Percentiles rank a stretch among this genome's conserved stretches.
These are phyloP conservation scores for Euura lappo DNA, from an alignment of 1,140 invertebrate species.

Conservation along the genomic window DNA sequence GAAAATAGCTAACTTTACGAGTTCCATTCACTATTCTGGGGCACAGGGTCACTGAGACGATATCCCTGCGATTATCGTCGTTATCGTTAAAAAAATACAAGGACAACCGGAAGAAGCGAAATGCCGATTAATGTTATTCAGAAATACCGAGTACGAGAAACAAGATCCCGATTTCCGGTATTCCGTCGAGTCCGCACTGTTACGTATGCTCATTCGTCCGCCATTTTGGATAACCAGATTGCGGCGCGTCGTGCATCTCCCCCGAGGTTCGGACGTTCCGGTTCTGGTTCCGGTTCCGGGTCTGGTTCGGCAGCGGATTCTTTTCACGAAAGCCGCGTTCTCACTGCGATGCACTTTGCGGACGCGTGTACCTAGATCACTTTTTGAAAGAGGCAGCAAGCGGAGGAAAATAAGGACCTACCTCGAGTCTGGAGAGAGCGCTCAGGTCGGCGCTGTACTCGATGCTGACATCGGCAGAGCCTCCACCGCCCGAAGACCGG, in stretches of 20 bases:
- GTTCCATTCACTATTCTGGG: slow-evolving; percentile 5
- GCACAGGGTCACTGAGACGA: neutral
- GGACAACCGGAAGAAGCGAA: no score
- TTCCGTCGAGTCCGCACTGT: neutral
- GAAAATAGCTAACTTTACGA: neutral
- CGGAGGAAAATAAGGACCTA: slow-evolving; percentile 60
- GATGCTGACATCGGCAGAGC: slow-evolving; percentile 88
- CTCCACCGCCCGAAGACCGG: slow-evolving; percentile 77
- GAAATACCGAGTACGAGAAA: neutral
- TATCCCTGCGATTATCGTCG: neutral
- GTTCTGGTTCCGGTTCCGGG: neutral
- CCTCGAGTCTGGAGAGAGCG: slow-evolving; percentile 91
- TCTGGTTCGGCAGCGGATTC: no score
- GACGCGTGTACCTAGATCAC: neutral
- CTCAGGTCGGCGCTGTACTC: slow-evolving; percentile 92
- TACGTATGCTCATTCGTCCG: neutral
- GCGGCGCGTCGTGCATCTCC: neutral
- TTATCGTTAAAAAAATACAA: no score
- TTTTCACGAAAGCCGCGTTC: neutral
- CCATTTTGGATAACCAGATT: neutral
- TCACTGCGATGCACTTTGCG: slow-evolving; percentile 8
- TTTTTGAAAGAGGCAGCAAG: slow-evolving; percentile 4
- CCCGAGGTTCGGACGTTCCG: neutral
- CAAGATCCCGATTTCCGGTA: neutral
- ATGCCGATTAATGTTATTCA: neutral